Evolutionary conservation across 2,888 invertebrate species (phyloP), one percentile per base, ranked within the genome.

Genomic region (Incurvaria masculella): DNA sequence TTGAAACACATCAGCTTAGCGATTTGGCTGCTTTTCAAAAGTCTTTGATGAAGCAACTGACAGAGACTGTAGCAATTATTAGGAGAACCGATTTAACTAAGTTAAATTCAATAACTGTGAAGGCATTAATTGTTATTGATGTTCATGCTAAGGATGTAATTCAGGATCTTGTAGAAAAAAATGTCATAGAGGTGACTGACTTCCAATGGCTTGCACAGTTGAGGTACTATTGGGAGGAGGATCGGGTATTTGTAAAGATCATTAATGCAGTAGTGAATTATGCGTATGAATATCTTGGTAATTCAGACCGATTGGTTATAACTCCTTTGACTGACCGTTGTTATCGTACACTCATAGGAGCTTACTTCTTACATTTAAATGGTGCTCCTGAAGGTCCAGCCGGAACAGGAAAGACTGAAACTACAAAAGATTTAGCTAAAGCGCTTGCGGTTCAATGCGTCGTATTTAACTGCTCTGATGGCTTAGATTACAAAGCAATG

Each of bases 341-440:
- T 63, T 92, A 91, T 65, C 82, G 92, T 19, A 93, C 92, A 0
- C 71, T 94, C 47, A 85, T 93, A 53, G 90, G 90, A 0, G 92
- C 93, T 1, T 91, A 88, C 65, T 88, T 88, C 60, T 75, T 93
- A 43, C 89, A 93, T 67, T 70, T 93, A 55, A 91, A 91, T 60
- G 92, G 91, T n/a, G 89, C 89, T 4, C 89, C 89, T 0, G 89
- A 90, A 71, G 90, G 90, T 1, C 93, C 93, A 0, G 89, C 91
- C 0, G 92, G 93, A 1, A 93, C 93, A 0, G 94, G 94, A 1
- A 94, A 94, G 74, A 94, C 93, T 0, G 94, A 94, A 75, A 92
- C 93, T 17, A 91, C 91, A 1, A 96, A 96, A 74, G 95, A 96
- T 74, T 76, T 96, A 54, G 94, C 94, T 4, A 93, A 94, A 70